These are phyloP conservation scores for Drosophila suboccidentalis DNA, from an alignment of 2,888 invertebrate species.

Conservation along the genomic window DNA sequence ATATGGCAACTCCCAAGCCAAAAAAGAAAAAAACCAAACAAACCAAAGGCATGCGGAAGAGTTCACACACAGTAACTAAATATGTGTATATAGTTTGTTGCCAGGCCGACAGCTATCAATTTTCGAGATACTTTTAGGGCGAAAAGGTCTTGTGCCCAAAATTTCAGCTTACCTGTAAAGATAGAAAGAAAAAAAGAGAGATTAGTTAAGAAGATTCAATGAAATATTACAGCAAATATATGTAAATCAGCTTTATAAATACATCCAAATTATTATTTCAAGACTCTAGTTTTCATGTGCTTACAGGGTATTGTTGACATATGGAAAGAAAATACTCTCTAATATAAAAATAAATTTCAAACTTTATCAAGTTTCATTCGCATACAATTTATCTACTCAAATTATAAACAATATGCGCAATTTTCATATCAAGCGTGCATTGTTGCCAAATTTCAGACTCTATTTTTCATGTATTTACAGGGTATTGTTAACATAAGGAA, in stretches of 20 bases:
- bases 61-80: conserved; percentile 30
- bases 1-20: conserved; percentile 15
- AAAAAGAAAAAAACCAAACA: neutral
- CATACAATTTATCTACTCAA: neutral
- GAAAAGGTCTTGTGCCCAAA: neutral
- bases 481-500: neutral
- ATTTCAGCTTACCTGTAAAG: conserved; percentile 41
- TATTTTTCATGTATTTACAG: neutral
- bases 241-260: neutral
- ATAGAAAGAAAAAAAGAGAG: conserved; percentile 4
- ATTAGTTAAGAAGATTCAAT: conserved; percentile 1
- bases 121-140: neutral
- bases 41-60: conserved; percentile 53
- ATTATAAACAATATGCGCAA: neutral
- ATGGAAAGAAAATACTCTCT: neutral
- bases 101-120: neutral
- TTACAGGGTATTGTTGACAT: conserved; percentile 1
- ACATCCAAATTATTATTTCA: neutral
- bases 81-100: neutral
- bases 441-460: neutral
- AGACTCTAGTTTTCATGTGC: neutral
- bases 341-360: neutral
- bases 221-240: neutral
- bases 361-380: neutral
- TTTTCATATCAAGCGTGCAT: neutral